Evolutionary conservation across 2,888 invertebrate genomes (phyloP).

Genomic region (Tenthredo notha): DNA sequence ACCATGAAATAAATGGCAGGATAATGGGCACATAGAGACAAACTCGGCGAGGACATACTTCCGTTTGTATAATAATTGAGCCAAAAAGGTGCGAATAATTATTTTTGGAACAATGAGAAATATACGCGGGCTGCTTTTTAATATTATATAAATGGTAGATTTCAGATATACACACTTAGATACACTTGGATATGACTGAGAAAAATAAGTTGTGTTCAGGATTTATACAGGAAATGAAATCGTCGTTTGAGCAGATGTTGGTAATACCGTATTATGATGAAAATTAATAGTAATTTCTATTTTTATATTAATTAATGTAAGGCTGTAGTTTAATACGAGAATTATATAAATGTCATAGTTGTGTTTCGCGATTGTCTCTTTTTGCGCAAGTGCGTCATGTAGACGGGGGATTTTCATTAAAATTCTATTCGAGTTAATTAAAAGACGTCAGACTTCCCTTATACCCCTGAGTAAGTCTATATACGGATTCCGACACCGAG

Average conservation of each 20-base stretch:
- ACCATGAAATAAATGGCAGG: neutral
- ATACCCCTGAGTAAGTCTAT: neutral
- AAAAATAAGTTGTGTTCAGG: neutral
- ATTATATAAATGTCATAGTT: neutral
- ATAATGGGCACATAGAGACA: neutral
- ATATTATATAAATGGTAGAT: neutral
- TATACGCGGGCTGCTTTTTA: neutral
- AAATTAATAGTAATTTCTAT: neutral
- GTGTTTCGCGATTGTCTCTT: neutral
- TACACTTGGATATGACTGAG: neutral
- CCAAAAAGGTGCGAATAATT: neutral
- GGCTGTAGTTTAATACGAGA: neutral
- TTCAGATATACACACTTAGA: no score
- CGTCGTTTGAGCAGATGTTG: neutral
- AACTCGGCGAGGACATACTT: neutral
- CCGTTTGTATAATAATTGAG: neutral
- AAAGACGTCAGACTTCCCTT: neutral
- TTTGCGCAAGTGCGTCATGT: neutral
- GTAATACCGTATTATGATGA: neutral
- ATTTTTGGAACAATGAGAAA: neutral
- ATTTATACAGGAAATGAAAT: neutral
- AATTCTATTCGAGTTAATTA: conserved; percentile 44
- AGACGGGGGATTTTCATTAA: conserved; percentile 1
- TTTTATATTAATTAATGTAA: neutral
- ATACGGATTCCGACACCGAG: conserved; percentile 43